A percentile compares a stretch with the other conserved stretches of the same genome.
phyloP scores from a whole-genome alignment of 2,797 vertebrate species.

The Micrastur ruficollis region DNA sequence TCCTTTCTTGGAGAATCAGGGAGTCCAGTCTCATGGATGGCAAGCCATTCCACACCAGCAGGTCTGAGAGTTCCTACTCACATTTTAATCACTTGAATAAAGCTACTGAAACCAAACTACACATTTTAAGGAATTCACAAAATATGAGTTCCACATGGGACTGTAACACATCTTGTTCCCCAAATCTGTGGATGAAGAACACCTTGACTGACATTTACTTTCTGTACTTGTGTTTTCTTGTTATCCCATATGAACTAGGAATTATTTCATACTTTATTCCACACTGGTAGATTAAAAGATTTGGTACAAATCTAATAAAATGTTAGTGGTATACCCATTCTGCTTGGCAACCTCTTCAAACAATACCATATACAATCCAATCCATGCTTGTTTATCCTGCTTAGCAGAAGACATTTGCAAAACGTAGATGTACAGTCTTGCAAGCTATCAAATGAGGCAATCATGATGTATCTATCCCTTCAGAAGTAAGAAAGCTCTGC shows the following conservation, averaged over 20 bases:
- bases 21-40: neutral
- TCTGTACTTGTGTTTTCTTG: neutral
- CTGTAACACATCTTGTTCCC: neutral
- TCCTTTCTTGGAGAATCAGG: neutral
- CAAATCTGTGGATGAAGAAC: neutral
- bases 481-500: neutral
- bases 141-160: accelerated
- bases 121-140: neutral
- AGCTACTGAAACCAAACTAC: neutral
- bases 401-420: conserved; percentile 12
- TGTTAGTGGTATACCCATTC: neutral
- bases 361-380: neutral
- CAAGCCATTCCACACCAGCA: neutral
- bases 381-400: neutral
- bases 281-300: neutral
- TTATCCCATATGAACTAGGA: neutral
- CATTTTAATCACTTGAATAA: neutral
- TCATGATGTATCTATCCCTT: neutral
- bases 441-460: neutral
- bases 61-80: neutral
- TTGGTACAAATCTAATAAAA: neutral
- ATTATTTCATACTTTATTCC: neutral
- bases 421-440: neutral
- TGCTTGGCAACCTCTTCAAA: neutral
- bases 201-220: neutral